phyloP scores from a whole-genome alignment of 2,888 invertebrate genomes.

The Coleophora flavipennella region DNA sequence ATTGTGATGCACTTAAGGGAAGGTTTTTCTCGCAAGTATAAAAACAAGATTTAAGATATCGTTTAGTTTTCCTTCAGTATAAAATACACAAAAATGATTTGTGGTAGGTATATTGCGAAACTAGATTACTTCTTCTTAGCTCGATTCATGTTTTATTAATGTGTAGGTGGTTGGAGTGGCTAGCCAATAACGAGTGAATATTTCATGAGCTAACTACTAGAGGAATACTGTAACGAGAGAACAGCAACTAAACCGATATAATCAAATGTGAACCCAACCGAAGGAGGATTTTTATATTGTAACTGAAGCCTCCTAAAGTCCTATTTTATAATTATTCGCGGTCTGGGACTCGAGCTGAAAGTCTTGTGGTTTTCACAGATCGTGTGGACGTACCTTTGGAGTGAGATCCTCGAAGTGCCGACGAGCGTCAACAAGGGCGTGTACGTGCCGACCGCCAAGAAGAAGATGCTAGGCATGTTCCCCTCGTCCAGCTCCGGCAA shows the following conservation, averaged over 20 bases:
- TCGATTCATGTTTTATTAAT: conserved; percentile 23
- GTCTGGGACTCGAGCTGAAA: too few species aligned
- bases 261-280: too few species aligned
- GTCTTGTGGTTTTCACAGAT: conserved; percentile 61
- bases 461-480: conserved; percentile 76
- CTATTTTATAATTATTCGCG: too few species aligned
- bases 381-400: conserved; percentile 85
- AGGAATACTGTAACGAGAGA: too few species aligned
- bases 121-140: conserved; percentile 13
- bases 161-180: conserved; percentile 14
- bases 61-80: too few species aligned
- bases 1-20: too few species aligned
- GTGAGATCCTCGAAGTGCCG: conserved; percentile 79
- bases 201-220: conserved; percentile 27
- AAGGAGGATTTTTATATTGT: too few species aligned
- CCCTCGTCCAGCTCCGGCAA: conserved; percentile 75
- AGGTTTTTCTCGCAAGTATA: too few species aligned
- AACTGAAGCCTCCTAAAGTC: too few species aligned
- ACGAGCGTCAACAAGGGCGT: conserved; percentile 80
- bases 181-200: conserved; percentile 22
- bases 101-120: not conserved
- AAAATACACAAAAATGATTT: too few species aligned
- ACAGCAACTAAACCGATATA: too few species aligned
- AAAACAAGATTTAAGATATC: too few species aligned
- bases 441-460: conserved; percentile 72